Conservation (phyloP, 2,113 vertebrate genomes). For the Butastur rufipennis region DNA sequence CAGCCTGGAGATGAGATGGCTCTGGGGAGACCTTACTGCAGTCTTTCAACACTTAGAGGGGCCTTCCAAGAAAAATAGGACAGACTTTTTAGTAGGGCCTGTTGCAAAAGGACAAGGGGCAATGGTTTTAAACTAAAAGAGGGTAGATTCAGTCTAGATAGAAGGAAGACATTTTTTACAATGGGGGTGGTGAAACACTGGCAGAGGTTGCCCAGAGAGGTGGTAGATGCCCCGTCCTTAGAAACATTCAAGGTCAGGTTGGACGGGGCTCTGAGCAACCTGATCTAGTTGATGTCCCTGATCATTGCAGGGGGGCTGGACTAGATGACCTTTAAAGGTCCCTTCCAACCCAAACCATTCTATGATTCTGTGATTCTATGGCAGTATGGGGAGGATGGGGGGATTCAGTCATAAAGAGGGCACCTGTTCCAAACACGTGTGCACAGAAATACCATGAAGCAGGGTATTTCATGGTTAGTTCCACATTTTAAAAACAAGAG, state of each 20-base stretch:
- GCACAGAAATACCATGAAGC: not conserved
- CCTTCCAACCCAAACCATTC: not conserved
- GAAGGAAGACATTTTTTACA: not conserved
- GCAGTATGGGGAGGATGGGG: not conserved
- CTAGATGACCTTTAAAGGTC: not conserved
- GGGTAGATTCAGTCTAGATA: not conserved
- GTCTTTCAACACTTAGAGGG: not conserved
- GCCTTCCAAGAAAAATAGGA: not conserved
- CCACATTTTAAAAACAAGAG: not conserved
- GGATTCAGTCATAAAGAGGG: not conserved
- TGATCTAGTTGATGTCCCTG: not conserved
- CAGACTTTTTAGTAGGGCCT: not conserved
- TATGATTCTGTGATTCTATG: not conserved
- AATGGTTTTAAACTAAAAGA: not conserved
- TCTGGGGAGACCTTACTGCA: not conserved
- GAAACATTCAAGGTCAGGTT: not conserved
- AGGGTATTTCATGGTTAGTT: not conserved
- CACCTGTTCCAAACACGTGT: not conserved
- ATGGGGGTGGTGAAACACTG: not conserved
- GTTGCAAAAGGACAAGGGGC: not conserved
- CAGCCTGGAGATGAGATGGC: not conserved
- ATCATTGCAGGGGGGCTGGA: fast-evolving
- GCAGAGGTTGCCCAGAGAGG: not conserved
- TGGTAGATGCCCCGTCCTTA: too few relatives aligned
- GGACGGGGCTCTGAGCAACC: fast-evolving